phyloP scores from a whole-genome alignment of 2,888 invertebrate genomes.

The Cheilosia variabilis region DNA sequence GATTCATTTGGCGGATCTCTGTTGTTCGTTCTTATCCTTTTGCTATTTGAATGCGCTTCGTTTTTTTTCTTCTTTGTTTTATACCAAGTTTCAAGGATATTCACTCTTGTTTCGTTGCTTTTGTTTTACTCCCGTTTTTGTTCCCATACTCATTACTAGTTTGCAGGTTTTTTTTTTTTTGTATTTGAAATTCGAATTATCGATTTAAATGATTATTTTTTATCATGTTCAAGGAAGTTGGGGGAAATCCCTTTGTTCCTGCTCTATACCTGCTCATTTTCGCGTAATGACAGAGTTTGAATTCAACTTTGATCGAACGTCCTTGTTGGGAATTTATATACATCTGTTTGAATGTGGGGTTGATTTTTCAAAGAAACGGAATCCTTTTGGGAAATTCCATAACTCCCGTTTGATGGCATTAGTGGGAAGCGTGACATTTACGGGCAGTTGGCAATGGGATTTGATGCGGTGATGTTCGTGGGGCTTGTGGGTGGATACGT shows the following conservation, averaged over 20 bases:
- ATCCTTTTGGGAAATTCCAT: background rate
- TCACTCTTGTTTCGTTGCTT: constrained; percentile 18
- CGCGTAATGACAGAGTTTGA: constrained; percentile 64
- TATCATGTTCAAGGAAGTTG: constrained; percentile 18
- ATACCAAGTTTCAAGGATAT: constrained; percentile 40
- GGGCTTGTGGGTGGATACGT: background rate
- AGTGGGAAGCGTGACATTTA: constrained; percentile 3
- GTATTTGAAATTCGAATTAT: constrained; percentile 39
- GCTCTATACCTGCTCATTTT: constrained; percentile 4
- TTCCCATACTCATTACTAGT: constrained; percentile 55
- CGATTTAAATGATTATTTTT: constrained; percentile 39
- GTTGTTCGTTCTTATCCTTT: constrained; percentile 17
- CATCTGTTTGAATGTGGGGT: background rate
- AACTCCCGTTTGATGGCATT: background rate
- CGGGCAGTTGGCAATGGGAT: background rate
- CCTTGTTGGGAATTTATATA: background rate
- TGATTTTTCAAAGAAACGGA: background rate
- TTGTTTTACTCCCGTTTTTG: constrained; percentile 40
- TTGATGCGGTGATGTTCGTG: too few species aligned
- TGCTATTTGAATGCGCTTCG: constrained; percentile 26
- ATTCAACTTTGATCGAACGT: constrained; percentile 67
- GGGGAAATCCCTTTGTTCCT: background rate
- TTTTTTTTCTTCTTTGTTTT: constrained; percentile 13
- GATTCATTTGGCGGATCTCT: constrained; percentile 50
- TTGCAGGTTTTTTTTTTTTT: constrained; percentile 38